Conservation (phyloP, 1,140 invertebrate genomes). For the Heliconius hewitsoni region DNA sequence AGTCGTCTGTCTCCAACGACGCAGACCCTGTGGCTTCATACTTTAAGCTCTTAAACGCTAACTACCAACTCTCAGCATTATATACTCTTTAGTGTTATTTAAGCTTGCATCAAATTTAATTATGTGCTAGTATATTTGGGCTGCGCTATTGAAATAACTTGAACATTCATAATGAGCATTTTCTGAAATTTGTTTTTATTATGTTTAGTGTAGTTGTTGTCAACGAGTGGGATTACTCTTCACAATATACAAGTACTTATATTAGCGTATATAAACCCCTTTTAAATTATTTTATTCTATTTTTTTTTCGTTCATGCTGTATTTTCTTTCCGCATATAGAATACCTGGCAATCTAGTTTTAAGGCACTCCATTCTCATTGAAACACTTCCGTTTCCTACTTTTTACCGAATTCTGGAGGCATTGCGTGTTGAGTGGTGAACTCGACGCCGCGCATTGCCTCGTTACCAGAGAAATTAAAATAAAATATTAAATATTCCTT, state of each 20-base stretch:
- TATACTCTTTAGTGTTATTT: constrained; percentile 56
- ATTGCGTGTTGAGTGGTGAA: too few relatives aligned
- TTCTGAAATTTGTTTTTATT: neutral
- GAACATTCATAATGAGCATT: neutral
- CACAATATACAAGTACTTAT: neutral
- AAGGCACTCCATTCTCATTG: too few relatives aligned
- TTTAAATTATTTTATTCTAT: neutral
- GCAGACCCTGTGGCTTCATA: constrained; percentile 52
- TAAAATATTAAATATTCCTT: too few relatives aligned
- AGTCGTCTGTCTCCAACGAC: constrained; percentile 59
- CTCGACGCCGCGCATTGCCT: too few relatives aligned
- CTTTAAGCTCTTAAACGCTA: constrained; percentile 62
- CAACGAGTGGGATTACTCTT: neutral
- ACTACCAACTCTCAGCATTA: constrained; percentile 53
- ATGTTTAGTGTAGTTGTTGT: neutral
- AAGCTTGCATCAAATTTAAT: constrained; percentile 54
- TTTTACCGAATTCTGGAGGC: too few relatives aligned
- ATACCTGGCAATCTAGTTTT: too few relatives aligned
- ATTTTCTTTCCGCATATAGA: too few relatives aligned
- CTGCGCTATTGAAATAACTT: constrained; percentile 1
- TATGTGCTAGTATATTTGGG: constrained; percentile 28
- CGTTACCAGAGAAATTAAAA: too few relatives aligned
- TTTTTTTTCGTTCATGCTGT: too few relatives aligned
- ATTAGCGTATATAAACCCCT: too few relatives aligned
- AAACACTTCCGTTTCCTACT: too few relatives aligned